Conservation (phyloP, 1,140 invertebrate genomes). For the Drosophila fuyamai region DNA sequence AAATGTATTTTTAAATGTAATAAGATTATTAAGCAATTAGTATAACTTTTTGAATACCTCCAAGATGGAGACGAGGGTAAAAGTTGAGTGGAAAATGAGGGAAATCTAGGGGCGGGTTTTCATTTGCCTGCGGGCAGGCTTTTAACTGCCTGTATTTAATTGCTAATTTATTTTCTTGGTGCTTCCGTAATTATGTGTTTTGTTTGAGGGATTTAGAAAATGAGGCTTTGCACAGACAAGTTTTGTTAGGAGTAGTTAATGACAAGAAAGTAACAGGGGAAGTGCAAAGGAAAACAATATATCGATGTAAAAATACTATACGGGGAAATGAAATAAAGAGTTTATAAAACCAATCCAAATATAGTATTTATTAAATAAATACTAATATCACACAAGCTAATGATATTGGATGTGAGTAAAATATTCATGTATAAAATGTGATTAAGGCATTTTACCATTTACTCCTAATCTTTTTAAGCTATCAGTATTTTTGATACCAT, state of each 20-base stretch:
- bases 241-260: background rate
- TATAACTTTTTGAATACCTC: conserved; percentile 62
- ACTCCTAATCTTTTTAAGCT: no score
- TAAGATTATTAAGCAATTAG: conserved; percentile 83
- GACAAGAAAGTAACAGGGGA: no score
- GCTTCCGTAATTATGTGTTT: conserved; percentile 50
- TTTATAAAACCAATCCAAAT: no score
- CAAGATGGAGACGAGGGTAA: conserved; percentile 6
- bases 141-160: conserved; percentile 76
- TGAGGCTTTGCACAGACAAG: background rate
- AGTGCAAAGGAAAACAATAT: no score
- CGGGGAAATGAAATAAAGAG: no score
- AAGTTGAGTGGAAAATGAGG: conserved; percentile 28
- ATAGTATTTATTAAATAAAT: no score
- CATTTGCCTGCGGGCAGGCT: conserved; percentile 51
- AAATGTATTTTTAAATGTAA: conserved; percentile 84
- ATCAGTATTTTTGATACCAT: conserved; percentile 7
- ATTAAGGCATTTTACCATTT: no score
- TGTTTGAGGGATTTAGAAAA: conserved; percentile 2
- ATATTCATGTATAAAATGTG: no score
- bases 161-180: conserved; percentile 71
- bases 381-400: no score
- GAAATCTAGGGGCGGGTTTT: conserved; percentile 8
- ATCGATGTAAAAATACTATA: no score
- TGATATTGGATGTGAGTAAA: no score